Evolutionary conservation across 2,888 invertebrate genomes (phyloP).

Genomic region (Nomada fabriciana): DNA sequence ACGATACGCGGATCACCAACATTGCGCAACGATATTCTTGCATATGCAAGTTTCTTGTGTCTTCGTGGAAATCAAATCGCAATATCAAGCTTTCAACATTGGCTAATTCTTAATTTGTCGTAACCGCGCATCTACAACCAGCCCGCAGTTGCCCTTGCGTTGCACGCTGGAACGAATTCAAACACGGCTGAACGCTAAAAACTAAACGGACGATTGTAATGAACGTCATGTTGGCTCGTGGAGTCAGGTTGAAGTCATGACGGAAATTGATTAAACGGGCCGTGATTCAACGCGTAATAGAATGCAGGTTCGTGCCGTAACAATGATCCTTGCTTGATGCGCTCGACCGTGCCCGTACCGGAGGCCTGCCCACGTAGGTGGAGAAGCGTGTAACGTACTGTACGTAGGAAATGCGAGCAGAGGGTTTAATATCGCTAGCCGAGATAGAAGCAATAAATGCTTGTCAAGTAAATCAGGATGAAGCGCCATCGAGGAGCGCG

Average conservation of each 20-base stretch:
- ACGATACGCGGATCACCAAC: too few species aligned
- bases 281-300: neutral
- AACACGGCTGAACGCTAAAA: too few species aligned
- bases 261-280: conserved; percentile 37
- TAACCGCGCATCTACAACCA: too few species aligned
- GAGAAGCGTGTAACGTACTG: conserved; percentile 51
- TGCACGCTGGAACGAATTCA: too few species aligned
- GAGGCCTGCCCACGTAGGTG: conserved; percentile 29
- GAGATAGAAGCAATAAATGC: conserved; percentile 82
- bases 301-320: neutral
- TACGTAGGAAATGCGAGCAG: conserved; percentile 72
- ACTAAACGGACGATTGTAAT: too few species aligned
- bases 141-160: too few species aligned
- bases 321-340: conserved; percentile 35
- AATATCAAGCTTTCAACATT: too few species aligned
- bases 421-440: conserved; percentile 77
- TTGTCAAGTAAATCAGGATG: conserved; percentile 84
- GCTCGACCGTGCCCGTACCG: conserved; percentile 24
- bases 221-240: too few species aligned
- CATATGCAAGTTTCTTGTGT: too few species aligned
- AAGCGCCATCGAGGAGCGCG: conserved; percentile 82
- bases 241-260: neutral
- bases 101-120: too few species aligned
- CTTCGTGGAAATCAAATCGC: too few species aligned
- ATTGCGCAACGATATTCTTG: too few species aligned